Base-by-base conservation (phyloP, 1,140 invertebrate genomes). In the Platyscapa corneri region DNA sequence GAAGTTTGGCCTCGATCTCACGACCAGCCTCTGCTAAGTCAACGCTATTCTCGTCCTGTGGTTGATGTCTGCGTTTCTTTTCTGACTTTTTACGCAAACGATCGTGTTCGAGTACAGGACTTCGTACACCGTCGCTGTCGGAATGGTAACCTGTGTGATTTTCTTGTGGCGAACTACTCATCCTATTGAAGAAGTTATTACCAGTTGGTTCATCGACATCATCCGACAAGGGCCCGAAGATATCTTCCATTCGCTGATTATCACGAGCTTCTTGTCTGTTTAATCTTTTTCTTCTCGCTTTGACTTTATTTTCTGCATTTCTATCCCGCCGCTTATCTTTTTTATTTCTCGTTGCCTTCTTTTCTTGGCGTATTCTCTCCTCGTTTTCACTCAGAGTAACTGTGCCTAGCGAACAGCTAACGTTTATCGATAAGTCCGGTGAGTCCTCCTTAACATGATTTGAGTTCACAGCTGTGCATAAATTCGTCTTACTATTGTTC, bases 201-300 rank as follows among this genome's bases (percentile, higher is more conserved):
- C 89, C 88, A 18, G 76, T 90, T 8, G 89, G 89, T 23, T 90
- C 89, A 53, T 93, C 92, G 8, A 92, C 94, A 85, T 97, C 94
- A 86, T 98, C 97, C 0, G 97, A 97, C 46, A 97, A 93, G 1
- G 97, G 96, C 7, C 97, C 97, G 92, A 97, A 98, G 83, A 97
- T 97, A 88, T 97, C 96, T 91, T 97, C 96, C 96, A 97, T 97
- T 90, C 97, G 95, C 67, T 96, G 93, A 34, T 91, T 93, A 46
- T 93, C 93, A 23, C 92, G 89, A 0, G 89, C 90, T 39, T 93
- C 93, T 70, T 93, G 93, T 94, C 87, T 93, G 75, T 94, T 93
- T 0, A 93, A 88, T 85, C 91, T 90, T 84, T 95, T 96, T 86
- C 92, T 93, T 91, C 94, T 94, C 18, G 94, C 94, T 83, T 95